Conservation (phyloP, 2,113 vertebrate species). For the Carollia perspicillata region DNA sequence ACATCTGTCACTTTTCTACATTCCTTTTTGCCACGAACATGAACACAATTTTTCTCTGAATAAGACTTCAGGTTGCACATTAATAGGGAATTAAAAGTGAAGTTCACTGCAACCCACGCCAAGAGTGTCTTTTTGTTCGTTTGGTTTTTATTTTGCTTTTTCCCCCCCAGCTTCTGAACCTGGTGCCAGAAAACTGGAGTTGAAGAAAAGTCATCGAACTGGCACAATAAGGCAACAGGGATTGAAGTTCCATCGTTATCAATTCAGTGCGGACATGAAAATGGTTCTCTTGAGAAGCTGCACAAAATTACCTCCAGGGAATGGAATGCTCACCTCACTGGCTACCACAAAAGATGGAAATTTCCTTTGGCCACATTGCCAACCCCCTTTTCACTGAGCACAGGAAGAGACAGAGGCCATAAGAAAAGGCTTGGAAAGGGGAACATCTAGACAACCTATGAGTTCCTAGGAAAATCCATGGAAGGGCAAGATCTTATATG, state of each 20-base stretch:
- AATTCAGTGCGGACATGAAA: fast-evolving
- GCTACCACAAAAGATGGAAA: not conserved
- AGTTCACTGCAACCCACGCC: slow-evolving; percentile 54
- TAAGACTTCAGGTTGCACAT: slow-evolving; percentile 30
- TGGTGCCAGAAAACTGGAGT: not conserved
- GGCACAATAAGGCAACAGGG: slow-evolving; percentile 18
- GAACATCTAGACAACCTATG: not conserved
- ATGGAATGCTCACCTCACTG: not conserved
- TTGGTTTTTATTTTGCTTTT: not conserved
- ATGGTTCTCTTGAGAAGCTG: not conserved
- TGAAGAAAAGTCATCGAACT: slow-evolving; percentile 47
- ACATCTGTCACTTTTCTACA: slow-evolving; percentile 76
- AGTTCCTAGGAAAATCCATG: not conserved
- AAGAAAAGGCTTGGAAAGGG: not conserved
- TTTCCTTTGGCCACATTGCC: not conserved
- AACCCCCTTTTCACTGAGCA: not conserved
- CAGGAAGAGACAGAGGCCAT: not conserved
- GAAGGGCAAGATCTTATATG: not conserved
- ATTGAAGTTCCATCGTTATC: not conserved
- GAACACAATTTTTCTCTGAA: slow-evolving; percentile 69
- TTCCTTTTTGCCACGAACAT: slow-evolving; percentile 71
- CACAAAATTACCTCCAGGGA: not conserved
- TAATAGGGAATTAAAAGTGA: slow-evolving; percentile 60
- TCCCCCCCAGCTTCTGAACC: not conserved
- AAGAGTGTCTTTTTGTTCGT: not conserved